Evolutionary conservation across 2,888 invertebrate genomes (phyloP).

Genomic region (Phrixothrix hirtus): DNA sequence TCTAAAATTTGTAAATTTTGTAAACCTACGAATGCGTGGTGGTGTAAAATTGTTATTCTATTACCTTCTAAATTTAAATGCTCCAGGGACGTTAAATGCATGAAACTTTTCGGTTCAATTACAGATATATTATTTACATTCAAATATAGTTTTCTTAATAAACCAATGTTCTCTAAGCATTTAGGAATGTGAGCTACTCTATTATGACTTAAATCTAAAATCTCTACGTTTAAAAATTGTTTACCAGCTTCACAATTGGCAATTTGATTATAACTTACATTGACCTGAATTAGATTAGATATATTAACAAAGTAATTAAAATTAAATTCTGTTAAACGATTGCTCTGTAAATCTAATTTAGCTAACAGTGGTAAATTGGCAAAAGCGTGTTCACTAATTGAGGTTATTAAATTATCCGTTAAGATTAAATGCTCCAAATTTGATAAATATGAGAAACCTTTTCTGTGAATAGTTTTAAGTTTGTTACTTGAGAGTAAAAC

Average conservation of each 20-base stretch:
- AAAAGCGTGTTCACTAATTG: constrained; percentile 75
- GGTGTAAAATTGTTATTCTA: constrained; percentile 70
- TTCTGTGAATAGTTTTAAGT: constrained; percentile 69
- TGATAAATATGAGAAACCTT: constrained; percentile 77
- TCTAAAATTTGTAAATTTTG: constrained; percentile 77
- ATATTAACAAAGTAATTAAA: constrained; percentile 71
- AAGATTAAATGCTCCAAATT: constrained; percentile 81
- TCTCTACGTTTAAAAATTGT: constrained; percentile 64
- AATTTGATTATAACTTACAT: constrained; percentile 74
- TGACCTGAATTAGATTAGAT: constrained; percentile 72
- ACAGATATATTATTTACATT: constrained; percentile 73
- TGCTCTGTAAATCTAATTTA: constrained; percentile 79
- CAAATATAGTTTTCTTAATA: constrained; percentile 70
- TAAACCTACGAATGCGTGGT: constrained; percentile 77
- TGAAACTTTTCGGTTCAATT: constrained; percentile 75
- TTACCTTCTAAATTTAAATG: constrained; percentile 75
- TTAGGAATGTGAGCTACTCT: constrained; percentile 68
- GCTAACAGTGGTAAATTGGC: constrained; percentile 74
- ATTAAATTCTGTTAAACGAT: constrained; percentile 71
- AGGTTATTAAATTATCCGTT: constrained; percentile 77
- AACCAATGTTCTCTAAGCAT: constrained; percentile 67
- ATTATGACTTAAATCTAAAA: constrained; percentile 74
- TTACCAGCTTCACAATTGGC: constrained; percentile 56
- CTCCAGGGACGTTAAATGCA: constrained; percentile 70
- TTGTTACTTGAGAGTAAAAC: constrained; percentile 80